Evolutionary conservation across 2,797 vertebrate species (phyloP).

Genomic region (Microcaecilia unicolor): DNA sequence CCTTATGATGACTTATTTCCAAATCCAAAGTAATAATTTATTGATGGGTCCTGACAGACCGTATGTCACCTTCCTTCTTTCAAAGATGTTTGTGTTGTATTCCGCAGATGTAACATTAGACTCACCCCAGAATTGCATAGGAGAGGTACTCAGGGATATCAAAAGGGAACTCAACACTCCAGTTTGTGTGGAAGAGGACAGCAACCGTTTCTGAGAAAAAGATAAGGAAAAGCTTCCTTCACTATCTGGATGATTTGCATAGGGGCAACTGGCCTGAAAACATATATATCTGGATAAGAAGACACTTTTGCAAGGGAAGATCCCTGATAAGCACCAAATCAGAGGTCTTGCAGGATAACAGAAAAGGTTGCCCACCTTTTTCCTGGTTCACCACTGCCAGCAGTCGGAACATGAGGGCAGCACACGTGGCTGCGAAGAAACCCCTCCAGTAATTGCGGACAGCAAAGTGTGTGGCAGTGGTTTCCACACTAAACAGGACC

Average conservation of each 20-base stretch:
- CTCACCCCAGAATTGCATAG: slow-evolving; percentile 24
- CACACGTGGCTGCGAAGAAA: slow-evolving; percentile 22
- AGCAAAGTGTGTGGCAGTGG: slow-evolving; percentile 20
- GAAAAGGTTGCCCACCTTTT: not conserved
- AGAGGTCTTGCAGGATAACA: not conserved
- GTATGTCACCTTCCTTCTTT: too few relatives aligned
- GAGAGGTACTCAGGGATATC: slow-evolving; percentile 23
- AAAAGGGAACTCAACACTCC: slow-evolving; percentile 23
- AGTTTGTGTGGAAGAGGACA: slow-evolving; percentile 16
- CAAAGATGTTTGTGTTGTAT: too few relatives aligned
- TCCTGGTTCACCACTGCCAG: slow-evolving; percentile 8
- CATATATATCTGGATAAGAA: too few relatives aligned
- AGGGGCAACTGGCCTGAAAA: too few relatives aligned
- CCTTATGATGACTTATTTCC: too few relatives aligned
- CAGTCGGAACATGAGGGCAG: slow-evolving; percentile 20
- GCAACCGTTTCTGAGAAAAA: slow-evolving; percentile 15
- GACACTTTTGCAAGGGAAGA: too few relatives aligned
- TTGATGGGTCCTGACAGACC: too few relatives aligned
- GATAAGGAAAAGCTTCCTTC: too few relatives aligned
- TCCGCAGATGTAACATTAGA: too few relatives aligned
- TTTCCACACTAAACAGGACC: slow-evolving; percentile 24
- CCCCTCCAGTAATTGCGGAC: slow-evolving; percentile 26
- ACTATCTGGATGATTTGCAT: too few relatives aligned
- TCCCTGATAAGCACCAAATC: too few relatives aligned
- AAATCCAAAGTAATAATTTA: too few relatives aligned